phyloP scores from a whole-genome alignment of 2,888 invertebrate species.

The Malthinus seriepunctatus region DNA sequence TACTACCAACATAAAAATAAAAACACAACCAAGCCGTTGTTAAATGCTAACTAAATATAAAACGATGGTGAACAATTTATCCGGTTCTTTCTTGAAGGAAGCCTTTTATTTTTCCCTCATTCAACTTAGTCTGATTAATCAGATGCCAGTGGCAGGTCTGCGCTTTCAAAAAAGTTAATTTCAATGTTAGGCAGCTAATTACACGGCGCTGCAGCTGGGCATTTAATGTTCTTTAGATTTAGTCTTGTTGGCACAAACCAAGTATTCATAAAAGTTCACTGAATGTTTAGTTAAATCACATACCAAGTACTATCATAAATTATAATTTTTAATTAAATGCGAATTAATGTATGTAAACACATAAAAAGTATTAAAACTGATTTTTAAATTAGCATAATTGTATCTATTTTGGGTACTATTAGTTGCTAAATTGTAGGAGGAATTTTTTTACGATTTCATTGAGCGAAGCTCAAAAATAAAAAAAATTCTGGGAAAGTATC shows the following conservation, averaged over 20 bases:
- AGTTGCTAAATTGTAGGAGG: no score
- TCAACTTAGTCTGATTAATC: conserved; percentile 34
- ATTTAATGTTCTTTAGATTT: conserved; percentile 28
- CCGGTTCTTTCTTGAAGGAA: conserved; percentile 30
- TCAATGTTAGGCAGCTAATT: conserved; percentile 39
- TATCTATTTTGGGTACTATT: no score
- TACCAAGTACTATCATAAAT: no score
- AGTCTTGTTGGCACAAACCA: conserved; percentile 17
- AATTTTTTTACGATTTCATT: no score
- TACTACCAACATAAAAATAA: conserved; percentile 8
- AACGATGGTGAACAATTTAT: conserved; percentile 30
- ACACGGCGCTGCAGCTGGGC: conserved; percentile 30
- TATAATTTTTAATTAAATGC: no score
- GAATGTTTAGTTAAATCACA: no score
- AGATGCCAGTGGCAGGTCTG: conserved; percentile 33
- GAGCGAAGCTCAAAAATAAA: no score
- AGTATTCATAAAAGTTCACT: conserved; percentile 17
- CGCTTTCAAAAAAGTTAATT: conserved; percentile 34
- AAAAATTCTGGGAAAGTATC: background rate
- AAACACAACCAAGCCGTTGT: conserved; percentile 25
- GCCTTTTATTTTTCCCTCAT: conserved; percentile 31
- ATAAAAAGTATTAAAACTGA: no score
- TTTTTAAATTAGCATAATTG: no score
- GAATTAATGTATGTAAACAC: no score
- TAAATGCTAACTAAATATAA: conserved; percentile 25